These are phyloP conservation scores for Pseudomyrmex cubaensis DNA, from an alignment of 1,140 invertebrate species.

Conservation along the genomic window DNA sequence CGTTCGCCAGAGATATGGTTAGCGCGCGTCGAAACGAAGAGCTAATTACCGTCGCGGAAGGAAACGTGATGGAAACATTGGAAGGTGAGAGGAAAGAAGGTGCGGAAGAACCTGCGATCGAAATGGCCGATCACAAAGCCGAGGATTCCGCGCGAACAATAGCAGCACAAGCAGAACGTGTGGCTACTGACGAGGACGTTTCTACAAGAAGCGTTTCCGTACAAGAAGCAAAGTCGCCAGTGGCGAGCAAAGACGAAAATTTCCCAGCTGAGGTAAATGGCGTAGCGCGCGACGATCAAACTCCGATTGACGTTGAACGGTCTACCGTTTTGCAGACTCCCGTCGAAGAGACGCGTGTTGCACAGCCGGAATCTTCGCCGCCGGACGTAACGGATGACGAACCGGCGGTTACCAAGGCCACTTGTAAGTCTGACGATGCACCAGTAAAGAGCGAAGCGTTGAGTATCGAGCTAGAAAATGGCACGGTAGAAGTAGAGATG, in stretches of 20 bases:
- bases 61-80: neutral
- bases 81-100: neutral
- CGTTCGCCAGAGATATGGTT: constrained; percentile 70
- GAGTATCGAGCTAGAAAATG: constrained; percentile 79
- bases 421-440: constrained; percentile 83
- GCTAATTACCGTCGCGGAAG: neutral
- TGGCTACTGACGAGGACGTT: neutral
- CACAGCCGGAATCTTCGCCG: constrained; percentile 54
- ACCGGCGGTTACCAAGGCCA: constrained; percentile 73
- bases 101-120: neutral
- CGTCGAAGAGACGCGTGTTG: constrained; percentile 62
- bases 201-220: neutral
- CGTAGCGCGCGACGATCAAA: constrained; percentile 59
- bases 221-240: constrained; percentile 22
- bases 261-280: constrained; percentile 75
- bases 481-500: constrained; percentile 84
- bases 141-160: neutral
- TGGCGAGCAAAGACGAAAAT: constrained; percentile 61
- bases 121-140: too few relatives aligned
- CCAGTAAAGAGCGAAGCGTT: constrained; percentile 77
- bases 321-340: constrained; percentile 75
- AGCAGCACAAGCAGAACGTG: neutral
- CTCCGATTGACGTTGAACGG: constrained; percentile 77
- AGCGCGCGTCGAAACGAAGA: neutral
- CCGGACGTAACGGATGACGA: constrained; percentile 65